A percentile compares a stretch with the other conserved stretches of the same genome.
These are phyloP conservation scores for Eurosta solidaginis DNA, from an alignment of 1,140 invertebrate genomes.

Conservation along the genomic window DNA sequence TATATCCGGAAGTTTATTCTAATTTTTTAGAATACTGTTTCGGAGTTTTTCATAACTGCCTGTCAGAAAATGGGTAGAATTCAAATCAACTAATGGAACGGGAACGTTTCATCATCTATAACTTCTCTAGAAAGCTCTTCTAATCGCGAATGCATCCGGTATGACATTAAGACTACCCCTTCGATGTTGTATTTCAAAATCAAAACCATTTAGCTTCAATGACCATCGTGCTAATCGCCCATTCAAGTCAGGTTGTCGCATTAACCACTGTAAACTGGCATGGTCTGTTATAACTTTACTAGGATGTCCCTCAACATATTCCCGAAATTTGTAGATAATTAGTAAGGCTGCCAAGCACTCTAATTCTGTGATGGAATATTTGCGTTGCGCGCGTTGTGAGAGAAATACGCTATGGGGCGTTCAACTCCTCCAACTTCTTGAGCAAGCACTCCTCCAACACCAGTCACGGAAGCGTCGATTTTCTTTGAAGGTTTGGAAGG, in stretches of 20 bases:
- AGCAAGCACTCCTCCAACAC: no score
- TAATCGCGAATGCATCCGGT: constrained; percentile 42
- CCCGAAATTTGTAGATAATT: constrained; percentile 57
- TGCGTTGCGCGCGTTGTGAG: constrained; percentile 32
- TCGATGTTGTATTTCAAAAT: constrained; percentile 47
- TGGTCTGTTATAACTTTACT: constrained; percentile 55
- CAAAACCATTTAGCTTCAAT: constrained; percentile 41
- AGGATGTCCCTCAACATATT: constrained; percentile 55
- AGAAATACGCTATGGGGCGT: constrained; percentile 49
- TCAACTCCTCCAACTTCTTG: constrained; percentile 27
- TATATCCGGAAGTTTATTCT: no score
- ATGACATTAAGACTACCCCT: constrained; percentile 43
- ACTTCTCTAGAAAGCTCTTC: neutral
- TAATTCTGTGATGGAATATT: constrained; percentile 58
- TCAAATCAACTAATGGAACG: neutral
- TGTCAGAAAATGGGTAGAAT: no score
- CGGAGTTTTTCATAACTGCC: no score
- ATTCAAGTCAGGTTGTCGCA: no score
- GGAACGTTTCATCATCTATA: neutral
- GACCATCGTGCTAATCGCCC: constrained; percentile 45
- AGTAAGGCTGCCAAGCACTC: constrained; percentile 60
- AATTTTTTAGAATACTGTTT: no score
- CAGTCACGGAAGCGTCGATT: no score
- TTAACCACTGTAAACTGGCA: constrained; percentile 41
- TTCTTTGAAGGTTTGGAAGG: neutral